Base-by-base conservation (phyloP, 2,888 invertebrate genomes). In the Cordilura impudica region DNA sequence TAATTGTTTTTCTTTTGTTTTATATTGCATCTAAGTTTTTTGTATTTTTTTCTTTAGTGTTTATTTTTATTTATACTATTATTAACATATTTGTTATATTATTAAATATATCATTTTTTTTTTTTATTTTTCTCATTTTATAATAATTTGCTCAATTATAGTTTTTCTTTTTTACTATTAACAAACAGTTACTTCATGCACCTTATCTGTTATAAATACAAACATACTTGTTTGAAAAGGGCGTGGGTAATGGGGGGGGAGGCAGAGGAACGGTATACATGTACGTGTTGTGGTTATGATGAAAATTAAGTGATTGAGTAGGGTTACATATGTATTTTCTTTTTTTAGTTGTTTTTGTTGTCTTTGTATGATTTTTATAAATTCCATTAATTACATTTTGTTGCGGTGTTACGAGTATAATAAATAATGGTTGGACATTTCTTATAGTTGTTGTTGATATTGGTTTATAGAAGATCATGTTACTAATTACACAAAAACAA, bases 1-100 rank as follows among this genome's bases (percentile, higher is more conserved):
- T 82, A 82, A 81, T 82, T 82, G 70, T 78, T 69, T 60, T 77
- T 51, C 29, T 53, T 19, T 45, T 61, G n/a, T 54, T 54, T 80
- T 77, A 82, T 83, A 83, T 83, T 82, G 83, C 83, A 83, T 79
- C 82, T 83, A 83, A 83, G 58, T 82, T 77, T 78, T 26, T 65
- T 53, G 21, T 56, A 74, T 19, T 61, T 16, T 58, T 49, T 39
- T 65, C 60, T 81, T 81, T 77, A 61, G 72, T 73, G 49, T 65
- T 58, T 69, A 69, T 75, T 60, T 51, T 66, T 47, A 10, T 49
- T 47, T 26, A 63, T 70, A 56, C 21, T 47, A 43, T 67, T 51
- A 61, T 67, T 80, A 63, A 67, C 66, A 76, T 80, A 65, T 67
- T 70, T 63, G 51, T 72, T 60, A 54, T 58, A 63, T 58, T 78